These are phyloP conservation scores for Trilocha varians DNA, from an alignment of 2,888 invertebrate species.

Conservation along the genomic window DNA sequence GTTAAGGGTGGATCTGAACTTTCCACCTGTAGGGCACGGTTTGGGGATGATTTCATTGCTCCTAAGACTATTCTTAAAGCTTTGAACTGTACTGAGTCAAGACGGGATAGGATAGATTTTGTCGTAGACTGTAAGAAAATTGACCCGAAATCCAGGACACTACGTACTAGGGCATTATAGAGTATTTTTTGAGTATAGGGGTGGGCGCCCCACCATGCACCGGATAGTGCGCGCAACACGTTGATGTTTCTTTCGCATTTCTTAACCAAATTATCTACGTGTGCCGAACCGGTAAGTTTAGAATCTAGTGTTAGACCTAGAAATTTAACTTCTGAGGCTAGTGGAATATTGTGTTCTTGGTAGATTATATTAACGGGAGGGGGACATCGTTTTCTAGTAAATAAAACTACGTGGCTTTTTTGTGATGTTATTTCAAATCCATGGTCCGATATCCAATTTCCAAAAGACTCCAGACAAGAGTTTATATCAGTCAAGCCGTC, in stretches of 20 bases:
- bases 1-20: slow-evolving; percentile 5
- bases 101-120: slow-evolving; percentile 5
- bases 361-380: no score
- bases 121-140: slow-evolving; percentile 14
- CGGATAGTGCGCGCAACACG: no score
- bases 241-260: no score
- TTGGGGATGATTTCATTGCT: slow-evolving; percentile 19
- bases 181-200: slow-evolving; percentile 12
- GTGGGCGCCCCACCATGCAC: slow-evolving; percentile 17
- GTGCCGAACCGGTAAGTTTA: no score
- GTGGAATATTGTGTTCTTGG: no score
- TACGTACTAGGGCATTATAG: slow-evolving; percentile 15
- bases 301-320: no score
- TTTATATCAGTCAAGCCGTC: slow-evolving; percentile 1
- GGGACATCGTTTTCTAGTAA: slow-evolving; percentile 3
- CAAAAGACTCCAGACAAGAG: slow-evolving; percentile 1
- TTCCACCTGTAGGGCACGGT: slow-evolving; percentile 13
- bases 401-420: slow-evolving; percentile 6
- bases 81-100: slow-evolving; percentile 15
- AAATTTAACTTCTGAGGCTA: slow-evolving; percentile 7
- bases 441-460: slow-evolving; percentile 4
- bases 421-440: slow-evolving; percentile 5
- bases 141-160: slow-evolving; percentile 16
- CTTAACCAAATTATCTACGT: no score
- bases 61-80: slow-evolving; percentile 14